Percentiles rank a stretch among this genome's conserved stretches.
phyloP scores from a whole-genome alignment of 2,888 invertebrate species.

The Xiphydria camelus region DNA sequence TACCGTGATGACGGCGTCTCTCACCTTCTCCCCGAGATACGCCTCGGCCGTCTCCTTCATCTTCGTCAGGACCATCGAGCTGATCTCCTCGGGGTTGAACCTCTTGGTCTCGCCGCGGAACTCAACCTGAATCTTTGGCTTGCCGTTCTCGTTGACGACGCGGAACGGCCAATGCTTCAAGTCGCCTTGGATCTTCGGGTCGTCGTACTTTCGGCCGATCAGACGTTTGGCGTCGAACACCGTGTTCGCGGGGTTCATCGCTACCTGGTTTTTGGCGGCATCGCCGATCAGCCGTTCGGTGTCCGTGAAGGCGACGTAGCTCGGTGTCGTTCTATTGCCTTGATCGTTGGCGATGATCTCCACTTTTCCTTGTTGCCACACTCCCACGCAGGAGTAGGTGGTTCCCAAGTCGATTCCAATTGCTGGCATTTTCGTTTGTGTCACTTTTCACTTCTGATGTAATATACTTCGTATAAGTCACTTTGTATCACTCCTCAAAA shows the following conservation, averaged over 20 bases:
- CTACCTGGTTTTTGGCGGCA: conserved; percentile 82
- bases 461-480: too few relatives aligned
- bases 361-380: conserved; percentile 81
- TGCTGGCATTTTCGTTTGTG: conserved; percentile 62
- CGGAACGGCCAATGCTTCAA: conserved; percentile 95
- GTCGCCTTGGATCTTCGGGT: conserved; percentile 83
- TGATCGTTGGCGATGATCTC: conserved; percentile 88
- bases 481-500: too few relatives aligned
- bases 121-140: conserved; percentile 79
- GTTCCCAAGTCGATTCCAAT: conserved; percentile 86
- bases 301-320: conserved; percentile 86
- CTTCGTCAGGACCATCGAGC: conserved; percentile 89
- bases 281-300: conserved; percentile 83
- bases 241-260: conserved; percentile 86
- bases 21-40: conserved; percentile 80
- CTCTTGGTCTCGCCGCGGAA: conserved; percentile 88
- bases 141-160: conserved; percentile 77
- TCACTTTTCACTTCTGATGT: too few relatives aligned
- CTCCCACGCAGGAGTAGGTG: conserved; percentile 84
- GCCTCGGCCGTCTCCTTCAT: conserved; percentile 94
- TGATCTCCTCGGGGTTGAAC: conserved; percentile 90
- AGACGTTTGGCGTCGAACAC: conserved; percentile 92
- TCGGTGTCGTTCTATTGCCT: conserved; percentile 85
- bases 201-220: conserved; percentile 89
- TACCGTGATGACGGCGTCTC: conserved; percentile 87